Evolutionary conservation across 2,113 vertebrate species (phyloP).

Genomic region (Rallus limicola): DNA sequence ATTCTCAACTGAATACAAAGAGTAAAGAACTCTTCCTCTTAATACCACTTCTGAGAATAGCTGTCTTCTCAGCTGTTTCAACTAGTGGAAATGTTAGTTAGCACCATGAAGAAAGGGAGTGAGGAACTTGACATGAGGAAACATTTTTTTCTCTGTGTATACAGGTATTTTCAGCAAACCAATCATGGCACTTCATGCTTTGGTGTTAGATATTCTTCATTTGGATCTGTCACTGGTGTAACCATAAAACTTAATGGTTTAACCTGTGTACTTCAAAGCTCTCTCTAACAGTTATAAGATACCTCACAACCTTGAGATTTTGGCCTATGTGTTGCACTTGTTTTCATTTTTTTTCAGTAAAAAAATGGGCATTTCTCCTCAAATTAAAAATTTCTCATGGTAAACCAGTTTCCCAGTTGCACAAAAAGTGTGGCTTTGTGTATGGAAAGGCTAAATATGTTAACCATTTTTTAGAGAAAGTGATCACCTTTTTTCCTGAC

Average conservation of each 20-base stretch:
- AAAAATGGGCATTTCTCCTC: neutral
- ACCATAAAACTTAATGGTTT: neutral
- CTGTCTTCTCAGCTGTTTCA: neutral
- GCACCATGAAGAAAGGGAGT: neutral
- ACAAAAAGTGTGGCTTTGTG: neutral
- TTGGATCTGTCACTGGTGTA: neutral
- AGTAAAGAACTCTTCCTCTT: neutral
- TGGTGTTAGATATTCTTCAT: neutral
- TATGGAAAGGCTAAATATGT: neutral
- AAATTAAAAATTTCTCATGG: neutral
- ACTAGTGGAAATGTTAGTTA: neutral
- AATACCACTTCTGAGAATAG: neutral
- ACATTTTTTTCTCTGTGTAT: neutral
- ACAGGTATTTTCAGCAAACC: neutral
- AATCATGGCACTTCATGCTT: neutral
- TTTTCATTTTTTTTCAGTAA: neutral
- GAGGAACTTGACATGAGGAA: neutral
- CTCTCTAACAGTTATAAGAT: neutral
- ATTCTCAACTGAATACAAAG: neutral
- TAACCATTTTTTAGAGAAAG: neutral
- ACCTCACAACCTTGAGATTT: neutral
- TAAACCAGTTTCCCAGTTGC: neutral
- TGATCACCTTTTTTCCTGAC: neutral
- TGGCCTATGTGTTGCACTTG: neutral
- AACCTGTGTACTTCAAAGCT: neutral